Conservation (phyloP, 1,140 invertebrate species). For the Apis cerana region DNA sequence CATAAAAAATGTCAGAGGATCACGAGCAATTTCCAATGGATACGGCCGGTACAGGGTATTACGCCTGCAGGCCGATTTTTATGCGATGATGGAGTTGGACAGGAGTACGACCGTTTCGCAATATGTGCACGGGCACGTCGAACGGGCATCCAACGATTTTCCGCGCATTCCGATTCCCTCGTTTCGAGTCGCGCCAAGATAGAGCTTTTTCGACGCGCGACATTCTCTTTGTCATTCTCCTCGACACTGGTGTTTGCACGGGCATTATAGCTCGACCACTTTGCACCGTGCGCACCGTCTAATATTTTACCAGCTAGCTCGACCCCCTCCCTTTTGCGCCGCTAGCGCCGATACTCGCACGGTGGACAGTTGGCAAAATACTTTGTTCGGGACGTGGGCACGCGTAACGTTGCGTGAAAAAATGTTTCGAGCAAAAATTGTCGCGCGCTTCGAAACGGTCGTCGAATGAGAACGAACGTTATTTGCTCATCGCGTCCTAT, state of each 20-base stretch:
- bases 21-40: slow-evolving; percentile 59
- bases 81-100: slow-evolving; percentile 59
- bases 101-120: slow-evolving; percentile 42
- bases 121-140: slow-evolving; percentile 30
- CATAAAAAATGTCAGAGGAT: slow-evolving; percentile 60
- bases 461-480: not conserved
- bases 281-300: slow-evolving; percentile 12
- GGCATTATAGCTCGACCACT: slow-evolving; percentile 25
- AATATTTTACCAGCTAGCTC: slow-evolving; percentile 41
- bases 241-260: not conserved
- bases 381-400: not conserved
- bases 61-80: slow-evolving; percentile 55
- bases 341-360: not conserved
- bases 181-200: slow-evolving; percentile 14
- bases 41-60: slow-evolving; percentile 37
- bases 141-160: slow-evolving; percentile 41
- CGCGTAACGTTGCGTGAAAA: not conserved
- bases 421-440: not conserved
- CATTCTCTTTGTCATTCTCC: not conserved
- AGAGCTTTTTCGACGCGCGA: slow-evolving; percentile 8
- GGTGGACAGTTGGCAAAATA: not conserved
- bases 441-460: slow-evolving; percentile 2
- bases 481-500: not conserved
- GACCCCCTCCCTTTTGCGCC: not conserved
- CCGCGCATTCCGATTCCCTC: slow-evolving; percentile 50